Base-by-base conservation (phyloP, 2,113 vertebrate species). In the Antennarius striatus region DNA sequence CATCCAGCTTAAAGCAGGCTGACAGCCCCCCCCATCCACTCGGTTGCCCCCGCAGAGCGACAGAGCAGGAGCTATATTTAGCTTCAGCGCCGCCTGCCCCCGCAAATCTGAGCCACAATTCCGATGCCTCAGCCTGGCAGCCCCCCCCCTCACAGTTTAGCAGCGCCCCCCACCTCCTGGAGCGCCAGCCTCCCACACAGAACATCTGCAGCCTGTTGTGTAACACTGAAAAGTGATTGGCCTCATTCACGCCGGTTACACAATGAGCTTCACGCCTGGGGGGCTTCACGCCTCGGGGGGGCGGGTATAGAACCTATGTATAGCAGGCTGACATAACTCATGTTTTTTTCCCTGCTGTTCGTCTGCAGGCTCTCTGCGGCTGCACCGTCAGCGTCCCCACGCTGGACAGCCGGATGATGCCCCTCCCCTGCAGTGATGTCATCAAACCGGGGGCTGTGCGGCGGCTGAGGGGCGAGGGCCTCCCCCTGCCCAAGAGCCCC, bases 361-460 rank as follows among this genome's bases (percentile, higher is more conserved):
- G 4, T 64, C 6, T 84, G 60, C 90, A 99, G 98, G 98, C 98
- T 73, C 93, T 99, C 60, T 99, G 97, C 39, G 98, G 97, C 86
- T 99, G 96, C 88, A 98, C 96, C 1, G 94, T 99, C 63, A 99
- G 96, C 88, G 96, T 99, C 89, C 98, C 98, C 69, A 99, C 96
- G 48, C 94, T 99, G 0, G 98, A 99, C 3, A 96, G 94, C 84
- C 92, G 96, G 39, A 95, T 94, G 83, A 98, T 98, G 91, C 96
- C 96, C 0, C 90, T 99, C 30, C 96, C 96, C 36, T 96, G 95
- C 93, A 98, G 92, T 0, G 96, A 98, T 30, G 93, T 98, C 73
- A 97, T 98, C 90, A 97, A 96, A 76, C 97, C 97, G 0, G 95
- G 96, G 52, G 95, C 95, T 0, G 87, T 97, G 71, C 95, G 97